Evolutionary conservation across 2,797 vertebrate species (phyloP).

Genomic region (Sebastes melanostomus): DNA sequence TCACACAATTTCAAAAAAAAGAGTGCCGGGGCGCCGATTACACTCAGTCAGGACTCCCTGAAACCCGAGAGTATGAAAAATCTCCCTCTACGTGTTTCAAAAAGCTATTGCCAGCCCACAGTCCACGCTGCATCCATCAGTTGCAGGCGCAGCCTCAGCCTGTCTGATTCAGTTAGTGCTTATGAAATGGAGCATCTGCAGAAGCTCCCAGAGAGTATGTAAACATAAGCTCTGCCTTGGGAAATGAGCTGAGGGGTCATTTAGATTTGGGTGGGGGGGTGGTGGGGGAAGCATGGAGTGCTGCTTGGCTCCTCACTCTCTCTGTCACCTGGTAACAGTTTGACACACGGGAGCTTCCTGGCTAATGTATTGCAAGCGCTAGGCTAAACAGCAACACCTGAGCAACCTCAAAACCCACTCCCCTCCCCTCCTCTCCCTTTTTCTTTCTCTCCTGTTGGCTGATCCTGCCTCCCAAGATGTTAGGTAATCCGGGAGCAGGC

Average conservation of each 20-base stretch:
- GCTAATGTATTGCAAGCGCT: conserved; percentile 64
- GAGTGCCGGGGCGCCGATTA: neutral
- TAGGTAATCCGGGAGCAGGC: conserved; percentile 64
- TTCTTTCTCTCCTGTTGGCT: neutral
- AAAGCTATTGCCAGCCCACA: conserved; percentile 25
- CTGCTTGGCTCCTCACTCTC: conserved; percentile 31
- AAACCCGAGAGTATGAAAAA: conserved; percentile 19
- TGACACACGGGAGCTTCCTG: conserved; percentile 55
- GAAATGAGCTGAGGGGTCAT: conserved; percentile 72
- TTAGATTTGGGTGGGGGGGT: conserved; percentile 48
- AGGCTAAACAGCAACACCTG: conserved; percentile 63
- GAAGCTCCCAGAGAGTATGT: conserved; percentile 67
- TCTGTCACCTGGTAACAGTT: conserved; percentile 74
- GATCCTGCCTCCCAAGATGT: conserved; percentile 66
- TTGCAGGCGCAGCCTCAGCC: conserved; percentile 38
- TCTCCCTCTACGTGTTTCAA: conserved; percentile 37
- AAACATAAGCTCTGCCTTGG: conserved; percentile 67
- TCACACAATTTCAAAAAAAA: neutral
- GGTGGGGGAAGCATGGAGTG: neutral
- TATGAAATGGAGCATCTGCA: conserved; percentile 73
- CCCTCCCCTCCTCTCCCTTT: neutral
- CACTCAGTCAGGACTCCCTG: neutral
- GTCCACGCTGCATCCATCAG: conserved; percentile 41
- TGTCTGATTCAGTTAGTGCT: conserved; percentile 72
- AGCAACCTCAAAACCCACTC: conserved; percentile 37